A percentile compares a stretch with the other conserved stretches of the same genome.
phyloP scores from a whole-genome alignment of 2,113 vertebrate genomes.

The Andinoacara biseriatus region DNA sequence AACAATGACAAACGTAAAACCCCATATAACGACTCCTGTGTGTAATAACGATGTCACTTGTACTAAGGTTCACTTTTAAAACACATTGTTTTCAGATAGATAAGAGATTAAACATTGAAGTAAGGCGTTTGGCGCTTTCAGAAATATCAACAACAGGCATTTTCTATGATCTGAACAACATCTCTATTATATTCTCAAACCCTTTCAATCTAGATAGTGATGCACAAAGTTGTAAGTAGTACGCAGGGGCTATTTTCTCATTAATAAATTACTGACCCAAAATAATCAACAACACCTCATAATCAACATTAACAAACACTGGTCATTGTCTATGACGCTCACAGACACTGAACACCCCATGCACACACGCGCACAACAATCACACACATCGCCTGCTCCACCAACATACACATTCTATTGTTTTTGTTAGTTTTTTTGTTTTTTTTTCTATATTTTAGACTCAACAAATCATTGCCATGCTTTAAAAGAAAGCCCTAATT shows the following conservation, averaged over 20 bases:
- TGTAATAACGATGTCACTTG: slow-evolving; percentile 84
- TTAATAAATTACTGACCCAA: slow-evolving; percentile 68
- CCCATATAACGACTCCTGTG: slow-evolving; percentile 90
- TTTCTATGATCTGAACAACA: slow-evolving; percentile 82
- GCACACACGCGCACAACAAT: slow-evolving; percentile 54
- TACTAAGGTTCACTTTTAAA: slow-evolving; percentile 87
- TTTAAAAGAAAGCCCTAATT: slow-evolving; percentile 78
- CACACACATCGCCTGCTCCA: slow-evolving; percentile 64
- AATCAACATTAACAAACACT: slow-evolving; percentile 72
- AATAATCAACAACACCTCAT: slow-evolving; percentile 73
- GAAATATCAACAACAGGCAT: slow-evolving; percentile 89
- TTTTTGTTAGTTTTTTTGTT: slow-evolving; percentile 27
- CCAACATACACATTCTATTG: slow-evolving; percentile 68
- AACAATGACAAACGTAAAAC: slow-evolving; percentile 94
- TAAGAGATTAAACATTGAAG: slow-evolving; percentile 88
- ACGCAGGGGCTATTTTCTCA: slow-evolving; percentile 49
- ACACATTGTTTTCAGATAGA: slow-evolving; percentile 86
- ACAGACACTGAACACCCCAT: slow-evolving; percentile 72
- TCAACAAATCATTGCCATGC: slow-evolving; percentile 78
- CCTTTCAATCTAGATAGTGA: slow-evolving; percentile 71
- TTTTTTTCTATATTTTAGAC: slow-evolving; percentile 50
- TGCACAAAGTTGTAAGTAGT: slow-evolving; percentile 62
- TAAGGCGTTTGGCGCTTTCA: slow-evolving; percentile 98
- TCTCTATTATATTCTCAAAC: slow-evolving; percentile 84
- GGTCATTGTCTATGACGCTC: slow-evolving; percentile 74